These are phyloP conservation scores for Platorchestia sp. DNA, from an alignment of 1,140 invertebrate genomes.

Conservation along the genomic window DNA sequence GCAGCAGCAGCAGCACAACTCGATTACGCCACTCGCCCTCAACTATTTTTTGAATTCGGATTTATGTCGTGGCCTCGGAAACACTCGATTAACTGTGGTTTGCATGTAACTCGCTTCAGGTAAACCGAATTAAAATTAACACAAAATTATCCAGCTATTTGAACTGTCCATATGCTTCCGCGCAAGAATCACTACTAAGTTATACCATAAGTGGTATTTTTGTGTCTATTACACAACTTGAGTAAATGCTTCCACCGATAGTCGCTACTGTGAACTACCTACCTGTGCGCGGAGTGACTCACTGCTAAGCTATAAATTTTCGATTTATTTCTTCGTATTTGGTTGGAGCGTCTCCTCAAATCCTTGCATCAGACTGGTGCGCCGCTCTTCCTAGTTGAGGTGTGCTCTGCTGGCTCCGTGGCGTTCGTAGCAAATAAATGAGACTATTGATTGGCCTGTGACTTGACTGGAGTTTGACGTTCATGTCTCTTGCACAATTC, in stretches of 20 bases:
- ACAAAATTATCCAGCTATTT: background rate
- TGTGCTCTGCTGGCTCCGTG: background rate
- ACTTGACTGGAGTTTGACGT: background rate
- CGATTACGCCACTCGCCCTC: background rate
- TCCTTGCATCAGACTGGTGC: background rate
- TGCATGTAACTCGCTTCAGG: background rate
- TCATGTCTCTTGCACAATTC: constrained; percentile 25
- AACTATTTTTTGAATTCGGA: background rate
- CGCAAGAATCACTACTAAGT: background rate
- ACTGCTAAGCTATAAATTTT: background rate
- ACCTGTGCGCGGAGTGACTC: background rate
- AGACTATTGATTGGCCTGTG: background rate
- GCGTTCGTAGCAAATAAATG: background rate
- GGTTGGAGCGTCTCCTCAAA: background rate
- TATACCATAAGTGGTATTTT: background rate
- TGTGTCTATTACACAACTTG: background rate
- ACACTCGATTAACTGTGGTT: background rate
- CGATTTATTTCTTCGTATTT: background rate
- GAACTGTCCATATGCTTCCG: background rate
- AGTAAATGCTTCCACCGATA: background rate
- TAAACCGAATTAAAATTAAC: background rate
- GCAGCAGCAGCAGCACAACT: background rate
- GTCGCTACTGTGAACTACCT: background rate
- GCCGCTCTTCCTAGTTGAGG: background rate
- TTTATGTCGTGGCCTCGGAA: background rate